Evolutionary conservation across 2,797 vertebrate genomes (phyloP).

Genomic region (Artibeus jamaicensis): DNA sequence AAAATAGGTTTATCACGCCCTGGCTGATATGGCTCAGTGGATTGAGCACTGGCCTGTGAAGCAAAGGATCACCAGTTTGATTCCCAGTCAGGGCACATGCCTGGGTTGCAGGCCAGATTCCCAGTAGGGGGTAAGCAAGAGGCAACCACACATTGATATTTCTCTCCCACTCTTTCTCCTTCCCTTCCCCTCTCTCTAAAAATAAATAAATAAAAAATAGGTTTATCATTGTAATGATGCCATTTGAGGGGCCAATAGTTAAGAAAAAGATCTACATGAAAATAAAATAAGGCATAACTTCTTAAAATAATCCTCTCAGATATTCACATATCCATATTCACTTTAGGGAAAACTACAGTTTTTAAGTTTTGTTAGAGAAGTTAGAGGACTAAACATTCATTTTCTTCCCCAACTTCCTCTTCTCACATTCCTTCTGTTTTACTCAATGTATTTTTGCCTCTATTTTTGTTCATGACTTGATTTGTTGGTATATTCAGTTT

Average conservation of each 20-base stretch:
- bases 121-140: too few species aligned
- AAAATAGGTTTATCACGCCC: too few species aligned
- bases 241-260: neutral
- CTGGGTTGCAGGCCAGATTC: too few species aligned
- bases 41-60: too few species aligned
- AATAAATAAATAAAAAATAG: neutral
- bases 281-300: neutral
- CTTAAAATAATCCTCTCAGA: neutral
- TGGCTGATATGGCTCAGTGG: too few species aligned
- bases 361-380: neutral
- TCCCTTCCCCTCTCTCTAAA: too few species aligned
- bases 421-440: conserved; percentile 44
- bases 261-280: neutral
- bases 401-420: neutral
- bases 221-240: neutral
- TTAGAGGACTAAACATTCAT: neutral
- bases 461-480: conserved; percentile 24
- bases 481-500: conserved; percentile 37
- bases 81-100: too few species aligned
- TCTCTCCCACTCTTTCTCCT: too few species aligned
- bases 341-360: neutral
- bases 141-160: too few species aligned
- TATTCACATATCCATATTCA: neutral
- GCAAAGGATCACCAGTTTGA: too few species aligned
- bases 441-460: neutral